These are phyloP conservation scores for Stenodera caucasica DNA, from an alignment of 2,888 invertebrate genomes.

Conservation along the genomic window DNA sequence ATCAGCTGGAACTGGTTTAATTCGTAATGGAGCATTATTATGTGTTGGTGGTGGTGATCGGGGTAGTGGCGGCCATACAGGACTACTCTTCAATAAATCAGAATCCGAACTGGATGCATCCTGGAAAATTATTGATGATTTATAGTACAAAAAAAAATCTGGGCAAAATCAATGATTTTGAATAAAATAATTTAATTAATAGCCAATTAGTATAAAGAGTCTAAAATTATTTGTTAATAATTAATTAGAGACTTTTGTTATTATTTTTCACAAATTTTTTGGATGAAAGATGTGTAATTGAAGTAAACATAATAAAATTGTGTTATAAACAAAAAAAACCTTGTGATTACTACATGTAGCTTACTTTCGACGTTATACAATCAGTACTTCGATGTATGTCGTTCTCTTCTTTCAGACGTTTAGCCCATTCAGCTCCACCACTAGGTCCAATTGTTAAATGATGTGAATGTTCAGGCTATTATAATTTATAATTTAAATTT, in stretches of 20 bases:
- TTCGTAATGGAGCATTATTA: slow-evolving; percentile 14
- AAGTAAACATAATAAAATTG: slow-evolving; percentile 2
- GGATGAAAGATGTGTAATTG: background rate
- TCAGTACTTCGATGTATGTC: slow-evolving; percentile 67
- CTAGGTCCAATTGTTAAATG: slow-evolving; percentile 65
- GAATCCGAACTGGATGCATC: slow-evolving; percentile 64
- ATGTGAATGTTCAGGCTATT: slow-evolving; percentile 47
- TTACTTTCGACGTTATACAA: slow-evolving; percentile 70
- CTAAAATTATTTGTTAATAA: background rate
- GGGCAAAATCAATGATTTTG: background rate
- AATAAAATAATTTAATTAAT: background rate
- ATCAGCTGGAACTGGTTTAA: slow-evolving; percentile 50
- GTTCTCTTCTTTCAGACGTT: slow-evolving; percentile 60
- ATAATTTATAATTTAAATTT: slow-evolving; percentile 11
- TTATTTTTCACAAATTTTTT: background rate
- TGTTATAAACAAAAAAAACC: slow-evolving; percentile 7
- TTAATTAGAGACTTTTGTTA: background rate
- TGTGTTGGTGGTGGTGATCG: slow-evolving; percentile 43
- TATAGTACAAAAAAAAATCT: background rate
- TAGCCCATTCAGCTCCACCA: slow-evolving; percentile 69
- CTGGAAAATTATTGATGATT: slow-evolving; percentile 33
- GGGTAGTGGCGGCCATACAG: slow-evolving; percentile 54
- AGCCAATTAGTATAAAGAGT: no score
- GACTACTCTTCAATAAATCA: slow-evolving; percentile 58
- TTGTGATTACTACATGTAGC: slow-evolving; percentile 9